Evolutionary conservation across 2,888 invertebrate species (phyloP).

Genomic region (Pimpla rufipes): DNA sequence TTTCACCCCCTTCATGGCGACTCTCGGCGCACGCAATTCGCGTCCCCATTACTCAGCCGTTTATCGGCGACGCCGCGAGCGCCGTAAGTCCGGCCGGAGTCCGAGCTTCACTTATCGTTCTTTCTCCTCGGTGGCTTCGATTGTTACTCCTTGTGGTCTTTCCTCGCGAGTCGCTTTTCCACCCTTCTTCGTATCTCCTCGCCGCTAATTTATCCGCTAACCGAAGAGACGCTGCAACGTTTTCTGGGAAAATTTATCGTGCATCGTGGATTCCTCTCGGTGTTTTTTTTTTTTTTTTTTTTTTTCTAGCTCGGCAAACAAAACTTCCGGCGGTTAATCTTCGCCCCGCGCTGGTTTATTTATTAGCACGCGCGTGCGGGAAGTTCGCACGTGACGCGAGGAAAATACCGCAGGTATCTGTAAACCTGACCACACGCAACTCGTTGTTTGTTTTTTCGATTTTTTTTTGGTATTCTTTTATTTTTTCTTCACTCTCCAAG

Average conservation of each 20-base stretch:
- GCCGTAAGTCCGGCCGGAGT: background rate
- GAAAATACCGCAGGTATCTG: constrained; percentile 6
- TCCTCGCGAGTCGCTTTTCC: constrained; percentile 30
- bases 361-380: constrained; percentile 39
- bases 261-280: constrained; percentile 42
- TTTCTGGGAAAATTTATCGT: constrained; percentile 57
- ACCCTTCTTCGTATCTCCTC: background rate
- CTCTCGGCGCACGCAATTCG: constrained; percentile 73
- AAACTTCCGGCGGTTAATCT: constrained; percentile 49
- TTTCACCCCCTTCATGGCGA: constrained; percentile 60
- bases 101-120: background rate
- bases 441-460: constrained; percentile 48
- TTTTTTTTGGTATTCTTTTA: constrained; percentile 19
- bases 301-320: constrained; percentile 40
- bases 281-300: too few species aligned
- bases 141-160: background rate
- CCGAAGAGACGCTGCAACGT: constrained; percentile 46
- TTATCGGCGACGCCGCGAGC: constrained; percentile 71
- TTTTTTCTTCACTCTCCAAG: constrained; percentile 4
- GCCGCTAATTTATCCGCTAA: constrained; percentile 46
- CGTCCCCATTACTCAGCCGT: constrained; percentile 77
- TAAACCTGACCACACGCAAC: constrained; percentile 3
- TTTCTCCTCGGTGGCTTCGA: constrained; percentile 18
- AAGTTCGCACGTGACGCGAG: background rate
- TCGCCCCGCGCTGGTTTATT: constrained; percentile 52